phyloP scores from a whole-genome alignment of 2,113 vertebrate genomes.

The Equus przewalskii region DNA sequence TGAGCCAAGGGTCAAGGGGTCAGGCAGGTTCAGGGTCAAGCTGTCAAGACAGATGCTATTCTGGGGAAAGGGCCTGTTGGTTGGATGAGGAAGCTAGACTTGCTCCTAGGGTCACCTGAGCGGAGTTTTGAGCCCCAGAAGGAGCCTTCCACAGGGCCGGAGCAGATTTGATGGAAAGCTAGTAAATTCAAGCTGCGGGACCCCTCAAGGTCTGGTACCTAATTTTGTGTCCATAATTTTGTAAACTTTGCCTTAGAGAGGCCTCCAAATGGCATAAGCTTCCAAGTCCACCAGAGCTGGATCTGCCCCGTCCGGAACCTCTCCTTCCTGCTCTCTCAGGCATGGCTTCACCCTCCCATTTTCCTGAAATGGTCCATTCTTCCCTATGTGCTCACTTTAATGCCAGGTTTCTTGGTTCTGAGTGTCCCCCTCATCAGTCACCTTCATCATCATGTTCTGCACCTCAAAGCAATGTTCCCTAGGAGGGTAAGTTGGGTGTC shows the following conservation, averaged over 20 bases:
- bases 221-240: neutral
- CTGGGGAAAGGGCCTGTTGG: neutral
- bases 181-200: neutral
- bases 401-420: neutral
- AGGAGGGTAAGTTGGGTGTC: neutral
- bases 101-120: neutral
- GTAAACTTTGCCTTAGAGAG: neutral
- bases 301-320: neutral
- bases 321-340: neutral
- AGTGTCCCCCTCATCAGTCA: neutral
- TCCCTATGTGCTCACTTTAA: neutral
- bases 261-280: neutral
- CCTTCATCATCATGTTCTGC: neutral
- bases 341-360: neutral
- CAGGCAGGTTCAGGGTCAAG: neutral
- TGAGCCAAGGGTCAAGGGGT: neutral
- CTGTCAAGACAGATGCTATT: neutral
- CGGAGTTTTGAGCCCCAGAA: neutral
- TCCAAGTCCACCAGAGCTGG: neutral
- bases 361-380: neutral
- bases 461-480: slow-evolving; percentile 59
- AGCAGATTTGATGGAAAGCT: neutral
- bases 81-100: neutral
- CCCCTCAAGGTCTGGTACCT: neutral
- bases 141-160: neutral